Base-by-base conservation (phyloP, 2,797 vertebrate species). In the Spatula clypeata region DNA sequence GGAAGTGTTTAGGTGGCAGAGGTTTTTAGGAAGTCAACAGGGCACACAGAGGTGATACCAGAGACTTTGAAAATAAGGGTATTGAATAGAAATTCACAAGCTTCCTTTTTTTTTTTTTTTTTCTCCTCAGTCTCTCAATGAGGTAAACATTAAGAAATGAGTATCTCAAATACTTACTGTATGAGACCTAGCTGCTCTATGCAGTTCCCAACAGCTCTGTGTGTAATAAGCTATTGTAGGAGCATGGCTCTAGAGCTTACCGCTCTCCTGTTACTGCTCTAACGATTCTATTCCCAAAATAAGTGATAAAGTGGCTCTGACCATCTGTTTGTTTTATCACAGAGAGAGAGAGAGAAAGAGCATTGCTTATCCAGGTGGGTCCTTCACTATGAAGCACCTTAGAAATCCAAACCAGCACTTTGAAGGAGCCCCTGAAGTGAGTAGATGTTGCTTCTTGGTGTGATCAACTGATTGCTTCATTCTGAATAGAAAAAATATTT, bases 331-430 rank as follows among this genome's bases (percentile, higher is more conserved):
- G 40, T 47, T 65, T 54, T 89, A 58, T 72, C 44, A 24, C 65
- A 80, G 38, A 9, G 19, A 34, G 70, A 53, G 70, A 53, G 45
- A 86, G 55, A 64, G 77, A 54, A 61, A 54, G 62, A 83, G 42
- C 36, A 21, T 74, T 96, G 73, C 82, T 91, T 88, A 75, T 62
- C 73, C 79, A 81, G 91, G 94, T 86, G 93, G 91, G 82, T 94
- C 91, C 91, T 96, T 97, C 69, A 17, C 87, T 88, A 75, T 75
- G 38, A 91, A 94, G 96, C 95, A 96, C 96, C 91, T 97, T 96
- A 95, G 79, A 94, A 96, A 91, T 57, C 64, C 66, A 95, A 66
- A 96, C 54, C 74, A 96, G 96, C 96, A 96, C 90, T 66, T 95
- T 95, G 77, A 93, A 95, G 90, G 91, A 70, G 86, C 77, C 66